Evolutionary conservation across 2,888 invertebrate genomes (phyloP).

Genomic region (Sturmia bella): DNA sequence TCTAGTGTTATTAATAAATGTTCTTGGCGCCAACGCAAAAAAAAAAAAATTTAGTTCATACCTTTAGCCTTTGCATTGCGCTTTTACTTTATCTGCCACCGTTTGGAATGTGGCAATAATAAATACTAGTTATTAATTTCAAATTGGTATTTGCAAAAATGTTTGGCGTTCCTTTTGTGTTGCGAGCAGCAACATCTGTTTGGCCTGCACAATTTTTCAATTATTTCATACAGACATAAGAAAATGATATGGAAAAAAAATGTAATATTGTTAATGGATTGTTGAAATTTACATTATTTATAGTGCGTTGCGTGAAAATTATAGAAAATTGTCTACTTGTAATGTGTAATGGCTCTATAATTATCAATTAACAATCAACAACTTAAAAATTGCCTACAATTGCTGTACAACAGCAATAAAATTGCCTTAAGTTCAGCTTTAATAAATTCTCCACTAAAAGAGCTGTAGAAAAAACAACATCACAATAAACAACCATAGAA

Average conservation of each 20-base stretch:
- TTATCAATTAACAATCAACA: conserved; percentile 78
- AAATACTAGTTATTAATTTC: conserved; percentile 17
- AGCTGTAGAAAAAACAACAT: conserved; percentile 17
- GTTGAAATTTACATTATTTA: conserved; percentile 64
- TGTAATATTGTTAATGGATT: conserved; percentile 56
- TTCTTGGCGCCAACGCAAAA: background rate
- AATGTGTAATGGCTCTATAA: conserved; percentile 72
- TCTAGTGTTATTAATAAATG: too few species aligned
- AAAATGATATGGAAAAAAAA: conserved; percentile 25
- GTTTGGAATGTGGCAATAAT: conserved; percentile 2
- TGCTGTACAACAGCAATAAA: conserved; percentile 68
- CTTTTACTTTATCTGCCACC: background rate
- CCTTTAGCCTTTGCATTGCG: too few species aligned
- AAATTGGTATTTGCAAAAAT: background rate
- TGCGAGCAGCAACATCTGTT: conserved; percentile 28
- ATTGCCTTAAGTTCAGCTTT: conserved; percentile 59
- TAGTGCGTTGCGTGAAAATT: conserved; percentile 67
- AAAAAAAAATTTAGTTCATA: background rate
- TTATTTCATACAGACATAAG: conserved; percentile 39
- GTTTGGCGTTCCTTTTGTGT: background rate
- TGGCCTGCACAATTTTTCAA: conserved; percentile 50
- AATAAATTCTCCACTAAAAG: conserved; percentile 53
- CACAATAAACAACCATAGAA: conserved; percentile 35
- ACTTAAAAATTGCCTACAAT: conserved; percentile 71
- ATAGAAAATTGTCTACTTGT: conserved; percentile 65